A percentile compares a stretch with the other conserved stretches of the same genome.
These are phyloP conservation scores for Bombus consobrinus DNA, from an alignment of 1,140 invertebrate species.

Conservation along the genomic window DNA sequence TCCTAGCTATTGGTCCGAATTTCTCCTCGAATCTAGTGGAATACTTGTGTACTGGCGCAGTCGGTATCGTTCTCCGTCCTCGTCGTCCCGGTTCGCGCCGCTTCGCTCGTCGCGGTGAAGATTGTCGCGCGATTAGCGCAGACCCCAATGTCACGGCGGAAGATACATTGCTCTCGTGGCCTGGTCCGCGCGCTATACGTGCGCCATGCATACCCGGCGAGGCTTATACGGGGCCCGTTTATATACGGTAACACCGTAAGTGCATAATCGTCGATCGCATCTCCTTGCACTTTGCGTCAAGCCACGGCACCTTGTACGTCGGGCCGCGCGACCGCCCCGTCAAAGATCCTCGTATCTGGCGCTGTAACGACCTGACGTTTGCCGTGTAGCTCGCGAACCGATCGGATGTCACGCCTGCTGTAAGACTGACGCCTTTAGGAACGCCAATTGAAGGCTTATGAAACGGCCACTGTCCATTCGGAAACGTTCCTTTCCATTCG, in stretches of 20 bases:
- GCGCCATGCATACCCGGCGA: constrained; percentile 58
- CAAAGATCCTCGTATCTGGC: constrained; percentile 46
- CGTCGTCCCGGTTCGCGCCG: constrained; percentile 44
- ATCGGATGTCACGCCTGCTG: constrained; percentile 19
- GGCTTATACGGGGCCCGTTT: constrained; percentile 74
- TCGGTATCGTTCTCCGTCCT: constrained; percentile 30
- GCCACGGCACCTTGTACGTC: constrained; percentile 76
- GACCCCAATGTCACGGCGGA: constrained; percentile 78
- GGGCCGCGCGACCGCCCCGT: constrained; percentile 47
- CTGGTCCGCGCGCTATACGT: constrained; percentile 64
- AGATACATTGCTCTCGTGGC: constrained; percentile 81
- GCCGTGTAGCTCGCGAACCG: constrained; percentile 30
- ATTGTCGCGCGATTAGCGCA: constrained; percentile 83
- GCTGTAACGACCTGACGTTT: constrained; percentile 52
- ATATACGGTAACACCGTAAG: constrained; percentile 81
- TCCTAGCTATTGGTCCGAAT: constrained; percentile 35
- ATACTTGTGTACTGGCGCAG: neutral
- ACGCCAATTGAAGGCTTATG: constrained; percentile 31
- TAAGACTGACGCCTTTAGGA: constrained; percentile 32
- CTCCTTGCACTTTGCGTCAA: constrained; percentile 82
- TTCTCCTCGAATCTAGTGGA: constrained; percentile 40
- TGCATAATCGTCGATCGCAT: constrained; percentile 83
- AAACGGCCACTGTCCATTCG: neutral
- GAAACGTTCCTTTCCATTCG: too few species aligned
- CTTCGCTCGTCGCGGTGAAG: constrained; percentile 72